Base-by-base conservation (phyloP, 2,888 invertebrate genomes). In the Tolmerus cingulatus region DNA sequence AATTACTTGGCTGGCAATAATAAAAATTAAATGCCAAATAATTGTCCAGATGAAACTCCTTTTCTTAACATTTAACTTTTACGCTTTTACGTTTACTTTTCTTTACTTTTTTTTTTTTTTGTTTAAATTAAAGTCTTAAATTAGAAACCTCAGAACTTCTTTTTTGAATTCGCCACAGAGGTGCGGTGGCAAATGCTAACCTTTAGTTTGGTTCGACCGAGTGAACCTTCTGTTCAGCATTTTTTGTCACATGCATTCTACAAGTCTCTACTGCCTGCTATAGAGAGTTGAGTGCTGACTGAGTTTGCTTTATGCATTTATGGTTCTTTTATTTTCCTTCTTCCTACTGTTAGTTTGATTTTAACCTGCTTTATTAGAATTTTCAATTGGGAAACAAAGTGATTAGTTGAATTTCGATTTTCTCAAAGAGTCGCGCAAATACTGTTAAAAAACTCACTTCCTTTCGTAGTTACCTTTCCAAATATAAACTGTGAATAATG, bases 231-330 rank as follows among this genome's bases (percentile, higher is more conserved):
- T 85, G 74, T 55, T 74, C 74, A 86, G 77, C 86, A 86, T 86
- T 86, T 86, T 87, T 81, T 79, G 78, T 87, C 74, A 81, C 81
- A 81, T 87, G 87, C 88, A 88, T 88, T 78, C 87, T 87, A 87
- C 88, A 88, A 88, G 76, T 88, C 88, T 88, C 88, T 88, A 88
- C 88, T 88, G 87, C 87, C 87, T 88, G 88, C 78, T 86, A 88
- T 88, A 88, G 88, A 88, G 88, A 88, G 30, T 88, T 88, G 88
- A 87, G 88, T 88, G 88, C 87, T 87, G 86, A 74, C 74, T 85
- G 23, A 74, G 5, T 78, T 16, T 46, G 27, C 34, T 66, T 51
- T 51, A 51, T 51, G 51, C 51, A n/a, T 51, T 51, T 51, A 51
- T 51, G 51, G n/a, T 51, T 14, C 43, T 46, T 14, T 3, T 46